Conservation (phyloP, 1,140 invertebrate genomes). For the Neotoxoptera formosana region DNA sequence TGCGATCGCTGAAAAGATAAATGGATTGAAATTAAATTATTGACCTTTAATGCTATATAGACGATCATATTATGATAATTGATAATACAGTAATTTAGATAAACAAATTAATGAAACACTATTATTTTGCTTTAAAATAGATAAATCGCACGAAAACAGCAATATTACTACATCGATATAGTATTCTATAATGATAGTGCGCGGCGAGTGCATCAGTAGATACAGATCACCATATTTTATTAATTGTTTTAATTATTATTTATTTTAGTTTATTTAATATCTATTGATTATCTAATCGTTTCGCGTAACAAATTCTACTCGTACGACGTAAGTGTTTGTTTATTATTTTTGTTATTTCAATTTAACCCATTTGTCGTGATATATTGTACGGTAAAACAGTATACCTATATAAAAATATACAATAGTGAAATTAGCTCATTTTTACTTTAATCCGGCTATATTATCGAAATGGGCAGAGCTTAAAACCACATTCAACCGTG, state of each 20-base stretch:
- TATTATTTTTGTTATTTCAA: background rate
- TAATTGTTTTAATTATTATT: too few relatives aligned
- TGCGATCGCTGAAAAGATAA: background rate
- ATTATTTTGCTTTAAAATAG: background rate
- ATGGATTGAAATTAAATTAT: background rate
- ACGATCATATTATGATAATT: background rate
- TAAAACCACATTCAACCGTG: background rate
- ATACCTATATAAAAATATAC: background rate
- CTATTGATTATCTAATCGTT: background rate
- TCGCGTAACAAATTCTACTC: background rate
- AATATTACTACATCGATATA: background rate
- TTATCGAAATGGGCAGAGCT: background rate
- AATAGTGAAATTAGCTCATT: background rate
- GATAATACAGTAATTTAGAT: background rate
- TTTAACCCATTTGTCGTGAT: background rate
- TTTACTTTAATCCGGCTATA: background rate
- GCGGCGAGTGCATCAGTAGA: background rate
- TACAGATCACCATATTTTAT: too few relatives aligned
- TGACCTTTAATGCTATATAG: background rate
- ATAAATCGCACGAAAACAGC: background rate
- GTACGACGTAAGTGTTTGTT: too few relatives aligned
- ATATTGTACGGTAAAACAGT: background rate
- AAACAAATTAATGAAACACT: background rate
- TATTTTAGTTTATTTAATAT: background rate
- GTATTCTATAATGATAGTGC: background rate